Evolutionary conservation across 2,797 vertebrate genomes (phyloP).

Genomic region (Sternotherus odoratus): DNA sequence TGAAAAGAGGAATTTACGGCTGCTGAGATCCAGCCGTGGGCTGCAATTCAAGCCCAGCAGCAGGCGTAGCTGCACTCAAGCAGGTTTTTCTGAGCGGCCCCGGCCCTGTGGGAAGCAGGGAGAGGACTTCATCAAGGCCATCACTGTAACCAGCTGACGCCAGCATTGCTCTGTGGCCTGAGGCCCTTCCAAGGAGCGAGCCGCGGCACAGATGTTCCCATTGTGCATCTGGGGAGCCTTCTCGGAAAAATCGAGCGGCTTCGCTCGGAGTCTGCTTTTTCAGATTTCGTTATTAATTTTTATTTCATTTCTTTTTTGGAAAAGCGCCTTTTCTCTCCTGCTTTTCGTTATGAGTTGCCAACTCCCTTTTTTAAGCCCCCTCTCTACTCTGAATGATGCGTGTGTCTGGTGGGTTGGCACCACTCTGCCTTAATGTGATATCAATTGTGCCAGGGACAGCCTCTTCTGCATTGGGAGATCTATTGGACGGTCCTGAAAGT

Average conservation of each 20-base stretch:
- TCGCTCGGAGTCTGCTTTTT: slow-evolving; percentile 56
- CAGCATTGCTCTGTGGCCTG: slow-evolving; percentile 62
- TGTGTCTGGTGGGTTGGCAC: not conserved
- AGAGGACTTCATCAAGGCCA: not conserved
- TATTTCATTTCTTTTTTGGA: slow-evolving; percentile 14
- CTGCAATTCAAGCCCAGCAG: not conserved
- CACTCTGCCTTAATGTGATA: not conserved
- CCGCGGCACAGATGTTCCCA: slow-evolving; percentile 67
- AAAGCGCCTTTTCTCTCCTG: slow-evolving; percentile 18
- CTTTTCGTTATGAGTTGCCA: slow-evolving; percentile 46
- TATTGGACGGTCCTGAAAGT: not conserved
- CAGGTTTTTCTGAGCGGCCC: slow-evolving; percentile 10
- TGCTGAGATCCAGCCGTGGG: slow-evolving; percentile 33
- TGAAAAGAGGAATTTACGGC: slow-evolving; percentile 60
- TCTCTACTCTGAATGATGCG: rapidly evolving
- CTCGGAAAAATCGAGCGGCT: slow-evolving; percentile 70
- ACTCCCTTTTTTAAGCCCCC: rapidly evolving
- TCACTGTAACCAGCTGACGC: slow-evolving; percentile 50
- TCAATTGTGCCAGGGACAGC: not conserved
- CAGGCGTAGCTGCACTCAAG: slow-evolving; percentile 17
- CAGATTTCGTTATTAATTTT: not conserved
- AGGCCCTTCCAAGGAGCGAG: slow-evolving; percentile 63
- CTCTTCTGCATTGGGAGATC: not conserved
- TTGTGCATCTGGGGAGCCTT: slow-evolving; percentile 74
- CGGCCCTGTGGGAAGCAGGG: slow-evolving; percentile 43